These are phyloP conservation scores for Pelosia muscerda DNA, from an alignment of 2,888 invertebrate species.

Conservation along the genomic window DNA sequence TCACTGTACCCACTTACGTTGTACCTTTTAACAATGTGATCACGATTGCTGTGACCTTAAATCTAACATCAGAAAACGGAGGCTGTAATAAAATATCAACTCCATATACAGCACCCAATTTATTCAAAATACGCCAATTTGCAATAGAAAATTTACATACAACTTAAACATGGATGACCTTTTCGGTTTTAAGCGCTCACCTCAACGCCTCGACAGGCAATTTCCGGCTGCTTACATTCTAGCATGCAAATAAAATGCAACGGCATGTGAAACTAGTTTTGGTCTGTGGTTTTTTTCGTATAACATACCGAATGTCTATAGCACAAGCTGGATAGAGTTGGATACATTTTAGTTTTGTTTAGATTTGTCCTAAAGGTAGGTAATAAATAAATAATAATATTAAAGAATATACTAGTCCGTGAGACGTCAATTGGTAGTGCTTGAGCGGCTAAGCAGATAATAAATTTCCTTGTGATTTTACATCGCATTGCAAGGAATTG, in stretches of 20 bases:
- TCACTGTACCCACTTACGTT: not conserved
- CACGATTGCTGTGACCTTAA: not conserved
- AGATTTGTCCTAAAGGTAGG: no score
- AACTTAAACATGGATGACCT: conserved; percentile 15
- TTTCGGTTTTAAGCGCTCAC: conserved; percentile 11
- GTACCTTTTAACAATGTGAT: not conserved
- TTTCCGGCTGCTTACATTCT: conserved; percentile 33
- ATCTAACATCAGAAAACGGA: not conserved
- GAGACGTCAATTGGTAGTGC: no score
- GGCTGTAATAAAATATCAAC: conserved; percentile 3
- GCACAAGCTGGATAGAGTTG: no score
- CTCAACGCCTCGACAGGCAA: conserved; percentile 28
- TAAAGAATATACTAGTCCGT: no score
- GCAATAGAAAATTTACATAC: conserved; percentile 19
- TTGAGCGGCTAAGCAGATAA: no score
- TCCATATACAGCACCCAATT: not conserved
- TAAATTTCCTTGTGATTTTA: no score
- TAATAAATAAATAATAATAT: no score
- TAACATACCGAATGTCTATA: not conserved
- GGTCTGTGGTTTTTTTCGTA: not conserved
- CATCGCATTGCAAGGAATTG: no score
- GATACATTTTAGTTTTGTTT: no score
- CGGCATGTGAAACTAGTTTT: conserved; percentile 13
- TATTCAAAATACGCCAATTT: conserved; percentile 7
- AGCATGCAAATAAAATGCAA: conserved; percentile 25